These are phyloP conservation scores for Macroramphosus scolopax DNA, from an alignment of 2,797 vertebrate genomes.

Conservation along the genomic window DNA sequence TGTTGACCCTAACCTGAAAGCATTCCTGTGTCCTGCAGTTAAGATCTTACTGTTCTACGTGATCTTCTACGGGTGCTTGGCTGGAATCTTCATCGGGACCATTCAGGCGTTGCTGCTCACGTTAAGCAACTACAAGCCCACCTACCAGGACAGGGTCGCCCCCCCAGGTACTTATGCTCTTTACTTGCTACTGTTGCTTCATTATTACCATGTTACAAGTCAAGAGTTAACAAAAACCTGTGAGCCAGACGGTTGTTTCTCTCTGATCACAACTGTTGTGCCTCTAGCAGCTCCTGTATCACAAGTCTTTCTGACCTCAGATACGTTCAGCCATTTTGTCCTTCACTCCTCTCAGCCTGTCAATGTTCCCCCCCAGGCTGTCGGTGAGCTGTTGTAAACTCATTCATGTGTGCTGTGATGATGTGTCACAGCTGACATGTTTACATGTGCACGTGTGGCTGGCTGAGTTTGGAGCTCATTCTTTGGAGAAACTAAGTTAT, in stretches of 20 bases:
- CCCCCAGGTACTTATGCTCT: too few species aligned
- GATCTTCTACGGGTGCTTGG: slow-evolving; percentile 97
- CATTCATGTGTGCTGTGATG: slow-evolving; percentile 34
- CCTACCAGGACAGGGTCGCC: slow-evolving; percentile 96
- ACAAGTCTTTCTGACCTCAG: slow-evolving; percentile 67
- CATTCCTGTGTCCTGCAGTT: slow-evolving; percentile 71
- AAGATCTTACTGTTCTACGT: slow-evolving; percentile 97
- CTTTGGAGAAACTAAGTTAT: slow-evolving; percentile 2
- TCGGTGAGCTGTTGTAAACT: slow-evolving; percentile 39
- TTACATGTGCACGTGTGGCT: slow-evolving; percentile 17
- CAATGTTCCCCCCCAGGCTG: slow-evolving; percentile 52
- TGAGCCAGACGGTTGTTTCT: neutral
- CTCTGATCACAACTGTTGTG: slow-evolving; percentile 30
- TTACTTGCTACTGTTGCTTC: too few species aligned
- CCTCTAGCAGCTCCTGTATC: slow-evolving; percentile 54
- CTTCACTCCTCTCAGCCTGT: slow-evolving; percentile 70
- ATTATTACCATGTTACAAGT: too few species aligned
- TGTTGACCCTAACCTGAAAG: too few species aligned
- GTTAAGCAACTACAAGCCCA: slow-evolving; percentile 89
- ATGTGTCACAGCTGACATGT: slow-evolving; percentile 36
- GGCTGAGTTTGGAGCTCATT: slow-evolving; percentile 8
- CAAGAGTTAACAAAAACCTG: too few species aligned
- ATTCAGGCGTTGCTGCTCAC: slow-evolving; percentile 96
- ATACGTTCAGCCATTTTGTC: slow-evolving; percentile 80
- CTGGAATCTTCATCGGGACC: slow-evolving; percentile 97